Evolutionary conservation across 2,113 vertebrate species (phyloP), one percentile per base, ranked within the genome.

Genomic region (Climacteris rufus): DNA sequence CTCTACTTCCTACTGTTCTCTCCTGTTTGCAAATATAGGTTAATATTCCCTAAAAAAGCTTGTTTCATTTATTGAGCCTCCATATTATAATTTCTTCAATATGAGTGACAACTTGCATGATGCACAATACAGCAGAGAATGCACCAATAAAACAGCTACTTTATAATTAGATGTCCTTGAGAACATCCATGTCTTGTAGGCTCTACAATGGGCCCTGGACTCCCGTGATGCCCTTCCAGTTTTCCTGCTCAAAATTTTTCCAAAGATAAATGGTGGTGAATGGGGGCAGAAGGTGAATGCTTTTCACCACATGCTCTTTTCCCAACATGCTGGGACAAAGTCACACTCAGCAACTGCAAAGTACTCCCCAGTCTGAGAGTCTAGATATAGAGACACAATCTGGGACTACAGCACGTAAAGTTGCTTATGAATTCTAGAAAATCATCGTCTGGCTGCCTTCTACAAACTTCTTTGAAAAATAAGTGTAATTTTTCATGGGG

Each of bases 241-340:
- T 68, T 33, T 50, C n/a, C 76, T 21, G 9, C 16, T 50, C 25
- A 59, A 10, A n/a, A 1, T n/a, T 61, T 86, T 71, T 89, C 22
- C 35, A 16, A 31, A 17, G 24, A 8, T 14, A 61, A 14, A 8
- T 39, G 15, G 4, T 75, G 16, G 66, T 9, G 21, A 80, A 40
- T 0, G 0, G 6, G 12, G 8, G 2, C 3, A 13, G 15, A 3
- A 86, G 5, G 11, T 1, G 3, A 81, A 21, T 6, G 4, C 7
- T 44, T 79, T 31, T 37, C 5, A 9, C n/a, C n/a, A n/a, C n/a
- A n/a, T n/a, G 12, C 11, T 66, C 18, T 70, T 71, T n/a, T 44
- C 37, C 35, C 22, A 28, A 7, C 3, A 15, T 7, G 3, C 16
- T 53, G 23, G 15, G 14, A 30, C 10, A 31, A 92, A 75, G 23